phyloP scores from a whole-genome alignment of 2,113 vertebrate species.

The Mormyrus iriodes region DNA sequence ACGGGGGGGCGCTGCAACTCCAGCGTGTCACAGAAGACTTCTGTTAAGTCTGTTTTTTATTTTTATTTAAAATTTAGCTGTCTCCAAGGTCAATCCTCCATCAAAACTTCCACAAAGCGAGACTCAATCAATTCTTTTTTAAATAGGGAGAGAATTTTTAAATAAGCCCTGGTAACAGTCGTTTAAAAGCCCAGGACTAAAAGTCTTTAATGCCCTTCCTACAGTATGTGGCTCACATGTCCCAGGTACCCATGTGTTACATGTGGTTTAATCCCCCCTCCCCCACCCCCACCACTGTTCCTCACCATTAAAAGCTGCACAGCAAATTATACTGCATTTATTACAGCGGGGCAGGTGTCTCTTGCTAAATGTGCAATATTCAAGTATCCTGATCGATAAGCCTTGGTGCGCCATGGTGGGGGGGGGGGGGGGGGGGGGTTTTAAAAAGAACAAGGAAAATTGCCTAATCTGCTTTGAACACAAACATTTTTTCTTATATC shows the following conservation, averaged over 20 bases:
- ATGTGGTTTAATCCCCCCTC: background rate
- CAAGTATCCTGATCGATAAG: slow-evolving; percentile 55
- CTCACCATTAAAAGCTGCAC: slow-evolving; percentile 12
- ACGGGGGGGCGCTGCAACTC: background rate
- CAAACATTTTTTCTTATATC: slow-evolving; percentile 37
- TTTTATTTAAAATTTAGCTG: background rate
- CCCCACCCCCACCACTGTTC: slow-evolving; percentile 26
- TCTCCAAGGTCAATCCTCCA: background rate
- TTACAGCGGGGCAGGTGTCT: slow-evolving; percentile 47
- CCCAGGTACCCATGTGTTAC: background rate
- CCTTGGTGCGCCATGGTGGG: background rate
- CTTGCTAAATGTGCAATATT: slow-evolving; percentile 47
- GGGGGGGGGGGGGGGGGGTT: slow-evolving; percentile 36
- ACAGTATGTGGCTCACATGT: background rate
- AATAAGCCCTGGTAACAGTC: background rate
- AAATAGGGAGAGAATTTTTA: background rate
- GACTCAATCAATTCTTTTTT: no score
- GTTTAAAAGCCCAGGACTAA: background rate
- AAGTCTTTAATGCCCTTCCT: background rate
- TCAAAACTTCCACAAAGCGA: no score
- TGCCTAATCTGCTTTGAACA: background rate
- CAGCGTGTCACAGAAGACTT: background rate
- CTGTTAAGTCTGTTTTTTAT: background rate
- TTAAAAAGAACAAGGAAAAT: slow-evolving; percentile 34
- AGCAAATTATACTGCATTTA: slow-evolving; percentile 36